Base-by-base conservation (phyloP, 1,140 invertebrate genomes). In the Drosophila ercepeae region DNA sequence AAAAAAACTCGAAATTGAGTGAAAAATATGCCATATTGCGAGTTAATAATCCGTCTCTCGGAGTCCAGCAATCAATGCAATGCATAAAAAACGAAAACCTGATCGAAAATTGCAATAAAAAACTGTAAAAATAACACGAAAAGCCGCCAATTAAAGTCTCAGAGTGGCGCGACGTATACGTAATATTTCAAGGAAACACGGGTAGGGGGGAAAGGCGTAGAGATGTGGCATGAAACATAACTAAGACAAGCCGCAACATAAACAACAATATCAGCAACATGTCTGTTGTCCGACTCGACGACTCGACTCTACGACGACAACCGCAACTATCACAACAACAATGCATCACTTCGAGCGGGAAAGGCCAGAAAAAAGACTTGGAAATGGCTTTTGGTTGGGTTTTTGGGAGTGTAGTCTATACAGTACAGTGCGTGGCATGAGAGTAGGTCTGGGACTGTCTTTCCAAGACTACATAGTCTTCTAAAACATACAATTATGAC, bases 231-330 rank as follows among this genome's bases (percentile, higher is more conserved):
- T n/a, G n/a, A 57, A 69, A 70, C 53, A 64, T 39, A 61, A 16
- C 60, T 69, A 69, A 71, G n/a, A 58, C 52, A 70, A 52, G 54
- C 46, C 48, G 25, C 69, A 64, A 64, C 60, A 64, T 61, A 61
- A 64, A 60, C 60, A 61, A 61, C 60, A 48, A 61, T 61, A 64
- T 64, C 55, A 48, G 42, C 41, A 64, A 64, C 60, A 64, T 64
- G 42, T n/a, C n/a, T n/a, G n/a, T n/a, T n/a, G n/a, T n/a, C n/a
- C n/a, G n/a, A n/a, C n/a, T n/a, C n/a, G n/a, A n/a, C n/a, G n/a
- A n/a, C n/a, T n/a, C n/a, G n/a, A n/a, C n/a, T n/a, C n/a, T 29
- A 39, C 60, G 60, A 52, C 57, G 8, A 8, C 39, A 19, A 42
- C 39, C 1, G 7, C 16, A 42, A 42, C 16, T 8, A 41, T 16